Base-by-base conservation (phyloP, 2,113 vertebrate species). In the Sus scrofa region DNA sequence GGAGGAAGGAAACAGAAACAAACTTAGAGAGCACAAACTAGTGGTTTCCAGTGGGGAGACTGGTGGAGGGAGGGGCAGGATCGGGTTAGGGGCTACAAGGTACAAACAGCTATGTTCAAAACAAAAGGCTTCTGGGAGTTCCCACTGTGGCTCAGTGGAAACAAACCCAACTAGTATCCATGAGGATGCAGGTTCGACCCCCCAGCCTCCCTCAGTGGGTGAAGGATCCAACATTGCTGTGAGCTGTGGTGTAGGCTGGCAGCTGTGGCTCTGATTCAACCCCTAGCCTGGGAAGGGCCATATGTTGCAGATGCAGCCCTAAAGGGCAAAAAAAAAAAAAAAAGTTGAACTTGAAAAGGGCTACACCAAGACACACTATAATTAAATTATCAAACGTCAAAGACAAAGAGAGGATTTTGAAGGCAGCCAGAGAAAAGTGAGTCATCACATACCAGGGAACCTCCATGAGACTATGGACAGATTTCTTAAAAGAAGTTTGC, bases 31-130 rank as follows among this genome's bases (percentile, higher is more conserved):
- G 1, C 11, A 1, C 70, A 39, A 37, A 22, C 70, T 4, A 10
- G 34, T 24, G 70, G 34, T 71, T 37, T 19, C 70, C 20, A 37
- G 34, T 7, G 70, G 34, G 34, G 34, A 24, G n/a, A 37, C 20
- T 14, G 11, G 34, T 4, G 34, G 37, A 34, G 20, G 70, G 70
- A 63, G 13, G 20, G 67, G n/a, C 11, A 22, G 0, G 0, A 0
- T 10, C 6, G 70, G 20, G 70, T 9, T 0, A 22, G 44, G 44
- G 44, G 8, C 44, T 44, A 44, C 4, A 8, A 4, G 8, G 44
- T 44, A 44, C 44, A 44, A 44, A 44, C 44, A 8, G 8, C 44
- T 44, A 8, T 8, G 44, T 44, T 6, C 8, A 44, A 44, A n/a
- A 34, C 1, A 15, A 34, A 10, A 0, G 18, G 67, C 67, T 37